Conservation (phyloP, 2,888 invertebrate species). For the Chymomyza fuscimana region DNA sequence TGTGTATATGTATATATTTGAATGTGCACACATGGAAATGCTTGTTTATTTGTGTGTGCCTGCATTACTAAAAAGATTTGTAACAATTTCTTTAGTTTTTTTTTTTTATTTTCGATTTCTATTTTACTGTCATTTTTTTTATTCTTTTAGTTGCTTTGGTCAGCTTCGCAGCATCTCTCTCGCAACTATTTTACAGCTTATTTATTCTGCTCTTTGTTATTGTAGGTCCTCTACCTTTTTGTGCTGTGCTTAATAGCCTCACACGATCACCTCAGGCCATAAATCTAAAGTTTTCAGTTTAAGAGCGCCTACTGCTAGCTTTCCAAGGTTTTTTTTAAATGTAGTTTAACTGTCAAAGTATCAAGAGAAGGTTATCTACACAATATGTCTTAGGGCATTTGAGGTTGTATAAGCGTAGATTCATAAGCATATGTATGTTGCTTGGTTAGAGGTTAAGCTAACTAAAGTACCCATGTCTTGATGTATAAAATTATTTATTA, state of each 20-base stretch:
- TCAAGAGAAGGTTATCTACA: constrained; percentile 39
- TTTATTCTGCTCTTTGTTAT: not conserved
- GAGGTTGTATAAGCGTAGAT: not conserved
- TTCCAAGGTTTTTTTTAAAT: constrained; percentile 40
- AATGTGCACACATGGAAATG: not conserved
- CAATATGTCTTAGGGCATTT: constrained; percentile 29
- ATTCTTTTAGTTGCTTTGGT: not conserved
- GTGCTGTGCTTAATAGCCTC: constrained; percentile 8
- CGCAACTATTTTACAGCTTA: not conserved
- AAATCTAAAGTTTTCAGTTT: not conserved
- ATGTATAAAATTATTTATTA: no score
- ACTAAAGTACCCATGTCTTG: no score
- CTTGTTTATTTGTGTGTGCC: not conserved
- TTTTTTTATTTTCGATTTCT: not conserved
- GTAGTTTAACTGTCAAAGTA: constrained; percentile 46
- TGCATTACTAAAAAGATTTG: not conserved
- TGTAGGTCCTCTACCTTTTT: not conserved
- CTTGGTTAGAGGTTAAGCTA: no score
- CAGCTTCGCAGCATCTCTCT: constrained; percentile 2
- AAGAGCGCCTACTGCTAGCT: constrained; percentile 9
- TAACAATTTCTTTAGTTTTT: not conserved
- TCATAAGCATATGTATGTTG: not conserved
- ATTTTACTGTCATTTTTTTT: not conserved
- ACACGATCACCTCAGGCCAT: constrained; percentile 6
- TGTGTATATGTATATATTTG: not conserved